These are phyloP conservation scores for Epinephelus fuscoguttatus DNA, from an alignment of 2,113 vertebrate genomes.

Conservation along the genomic window DNA sequence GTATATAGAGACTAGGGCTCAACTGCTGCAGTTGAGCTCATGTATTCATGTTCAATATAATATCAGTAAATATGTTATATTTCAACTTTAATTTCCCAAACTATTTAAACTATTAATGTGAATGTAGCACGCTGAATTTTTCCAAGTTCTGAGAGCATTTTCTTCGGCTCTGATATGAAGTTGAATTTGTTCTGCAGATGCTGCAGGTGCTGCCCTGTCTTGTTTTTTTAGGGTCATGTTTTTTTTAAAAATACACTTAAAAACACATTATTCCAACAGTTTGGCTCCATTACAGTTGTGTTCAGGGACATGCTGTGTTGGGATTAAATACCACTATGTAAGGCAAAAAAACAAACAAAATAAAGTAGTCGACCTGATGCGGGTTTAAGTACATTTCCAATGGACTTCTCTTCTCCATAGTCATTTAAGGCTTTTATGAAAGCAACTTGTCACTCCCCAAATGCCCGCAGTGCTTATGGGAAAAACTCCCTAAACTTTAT, in stretches of 20 bases:
- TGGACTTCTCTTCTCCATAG: slow-evolving; percentile 24
- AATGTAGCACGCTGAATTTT: neutral
- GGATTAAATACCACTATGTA: neutral
- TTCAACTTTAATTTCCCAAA: neutral
- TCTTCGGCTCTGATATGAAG: neutral
- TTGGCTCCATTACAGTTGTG: neutral
- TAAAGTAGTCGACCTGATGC: slow-evolving; percentile 11
- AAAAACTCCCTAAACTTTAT: slow-evolving; percentile 57
- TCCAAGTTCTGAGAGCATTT: neutral
- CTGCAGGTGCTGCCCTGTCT: neutral
- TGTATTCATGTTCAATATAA: neutral
- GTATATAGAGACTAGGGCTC: too few relatives aligned
- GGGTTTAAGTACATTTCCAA: slow-evolving; percentile 47
- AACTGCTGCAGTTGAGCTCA: neutral
- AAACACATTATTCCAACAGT: neutral
- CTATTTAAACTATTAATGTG: neutral
- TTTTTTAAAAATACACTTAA: neutral
- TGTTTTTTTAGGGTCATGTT: neutral
- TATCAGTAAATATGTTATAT: neutral
- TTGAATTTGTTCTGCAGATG: neutral
- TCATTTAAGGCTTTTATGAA: slow-evolving; percentile 52
- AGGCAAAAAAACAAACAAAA: neutral
- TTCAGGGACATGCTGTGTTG: slow-evolving; percentile 7
- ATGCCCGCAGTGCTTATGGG: slow-evolving; percentile 49
- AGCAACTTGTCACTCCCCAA: slow-evolving; percentile 50